Evolutionary conservation across 2,797 vertebrate genomes (phyloP), one percentile per base, ranked within the genome.

Genomic region (Meda fulgida): DNA sequence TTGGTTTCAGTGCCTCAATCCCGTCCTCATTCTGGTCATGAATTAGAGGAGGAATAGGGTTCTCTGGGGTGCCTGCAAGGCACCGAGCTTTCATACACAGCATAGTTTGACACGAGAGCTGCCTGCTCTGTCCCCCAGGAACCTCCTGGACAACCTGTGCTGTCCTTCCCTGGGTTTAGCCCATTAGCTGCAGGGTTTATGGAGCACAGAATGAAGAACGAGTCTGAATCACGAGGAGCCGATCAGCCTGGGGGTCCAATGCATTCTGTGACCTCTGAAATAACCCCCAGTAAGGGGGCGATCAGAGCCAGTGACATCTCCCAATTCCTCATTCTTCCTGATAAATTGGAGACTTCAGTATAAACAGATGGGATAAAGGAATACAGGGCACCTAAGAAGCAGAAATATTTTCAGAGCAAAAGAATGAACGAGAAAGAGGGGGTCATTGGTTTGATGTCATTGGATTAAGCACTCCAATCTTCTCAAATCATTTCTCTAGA

Each of bases 131-230:
- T 48, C 31, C 71, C 58, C 8, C 40, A 38, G 55, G 60, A 82
- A 58, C 53, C 71, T 43, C 40, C 29, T 55, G 29, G 29, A 43
- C 55, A 78, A 76, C 65, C 65, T 77, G n/a, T 60, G n/a, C 36
- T 83, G 80, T 38, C 55, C 19, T 72, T 87, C 60, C 29, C 9
- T 70, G 16, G n/a, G 36, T 84, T 85, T 81, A 85, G 76, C 60
- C 72, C 70, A 87, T 89, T 89, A 84, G 80, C 46, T 67, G 78
- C 65, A 73, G 66, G 66, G 72, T 75, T 65, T 75, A 36, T 71
- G 83, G 78, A 89, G 86, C 79, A 83, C 21, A 63, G 40, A 43
- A 78, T 84, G 69, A 80, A 58, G 70, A 40, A 63, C 65, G 48
- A 71, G 21, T 46, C 46, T 75, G 67, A 71, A 78, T 58, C 51